A percentile compares a stretch with the other conserved stretches of the same genome.
Conservation (phyloP, 2,797 vertebrate species). For the Liasis olivaceus region DNA sequence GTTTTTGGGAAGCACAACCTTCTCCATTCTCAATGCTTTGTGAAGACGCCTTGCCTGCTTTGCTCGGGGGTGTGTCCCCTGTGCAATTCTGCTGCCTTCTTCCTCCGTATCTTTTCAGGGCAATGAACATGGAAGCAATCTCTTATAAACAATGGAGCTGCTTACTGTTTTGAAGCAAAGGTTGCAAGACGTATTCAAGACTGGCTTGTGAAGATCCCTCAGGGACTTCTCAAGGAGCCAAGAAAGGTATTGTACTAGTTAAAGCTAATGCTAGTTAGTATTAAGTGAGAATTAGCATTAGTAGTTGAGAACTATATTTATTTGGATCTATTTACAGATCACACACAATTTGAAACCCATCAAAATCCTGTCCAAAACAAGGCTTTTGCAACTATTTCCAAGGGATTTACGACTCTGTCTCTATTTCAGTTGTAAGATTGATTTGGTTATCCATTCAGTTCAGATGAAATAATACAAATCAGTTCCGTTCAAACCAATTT, state of each 20-base stretch:
- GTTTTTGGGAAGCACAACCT: neutral
- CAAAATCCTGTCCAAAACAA: no score
- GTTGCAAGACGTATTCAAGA: no score
- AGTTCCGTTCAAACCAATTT: no score
- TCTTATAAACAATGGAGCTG: neutral
- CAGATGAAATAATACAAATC: no score
- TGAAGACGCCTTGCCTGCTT: neutral
- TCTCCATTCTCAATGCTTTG: neutral
- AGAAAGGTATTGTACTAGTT: neutral
- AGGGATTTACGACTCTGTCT: no score
- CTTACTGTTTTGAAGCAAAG: neutral
- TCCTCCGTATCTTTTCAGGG: neutral
- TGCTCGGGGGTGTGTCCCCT: neutral
- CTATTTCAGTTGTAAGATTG: no score
- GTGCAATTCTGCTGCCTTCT: neutral
- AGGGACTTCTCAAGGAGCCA: neutral
- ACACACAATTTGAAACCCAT: no score
- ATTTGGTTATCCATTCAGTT: no score
- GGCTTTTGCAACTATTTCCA: no score
- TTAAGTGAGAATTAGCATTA: slow-evolving; percentile 42
- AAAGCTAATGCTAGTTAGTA: neutral
- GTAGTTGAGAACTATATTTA: no score
- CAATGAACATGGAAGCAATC: neutral
- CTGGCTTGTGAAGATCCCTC: neutral
- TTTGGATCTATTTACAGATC: no score